A percentile compares a stretch with the other conserved stretches of the same genome.
Evolutionary conservation across 2,797 vertebrate genomes (phyloP).

Genomic region (Crypturellus tataupa): DNA sequence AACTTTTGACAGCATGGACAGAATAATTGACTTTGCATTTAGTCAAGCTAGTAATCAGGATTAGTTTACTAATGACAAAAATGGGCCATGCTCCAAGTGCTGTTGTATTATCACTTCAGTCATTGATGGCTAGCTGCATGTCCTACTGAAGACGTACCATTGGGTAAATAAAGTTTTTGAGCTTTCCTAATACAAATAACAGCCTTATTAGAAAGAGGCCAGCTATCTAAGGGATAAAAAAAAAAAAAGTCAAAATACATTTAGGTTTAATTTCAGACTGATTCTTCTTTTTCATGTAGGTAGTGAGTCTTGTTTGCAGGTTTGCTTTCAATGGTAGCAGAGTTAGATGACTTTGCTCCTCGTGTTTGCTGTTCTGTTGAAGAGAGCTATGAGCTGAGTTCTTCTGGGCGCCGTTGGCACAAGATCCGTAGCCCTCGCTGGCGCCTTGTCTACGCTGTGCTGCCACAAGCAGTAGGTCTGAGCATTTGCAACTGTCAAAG

Average conservation of each 20-base stretch:
- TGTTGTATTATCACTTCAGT: neutral
- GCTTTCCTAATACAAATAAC: neutral
- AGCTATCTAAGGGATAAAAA: neutral
- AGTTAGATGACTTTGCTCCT: neutral
- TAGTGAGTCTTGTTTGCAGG: neutral
- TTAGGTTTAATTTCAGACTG: neutral
- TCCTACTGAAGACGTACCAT: neutral
- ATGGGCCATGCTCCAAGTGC: neutral
- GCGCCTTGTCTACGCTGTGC: constrained; percentile 5
- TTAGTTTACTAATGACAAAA: neutral
- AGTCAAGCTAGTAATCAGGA: neutral
- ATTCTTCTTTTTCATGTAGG: neutral
- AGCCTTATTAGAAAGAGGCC: neutral
- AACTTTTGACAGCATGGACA: neutral
- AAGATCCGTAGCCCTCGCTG: constrained; percentile 6
- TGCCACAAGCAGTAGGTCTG: constrained; percentile 51
- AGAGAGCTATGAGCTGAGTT: constrained; percentile 8
- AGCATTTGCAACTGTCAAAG: constrained; percentile 42
- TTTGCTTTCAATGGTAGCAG: neutral
- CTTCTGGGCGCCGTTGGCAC: constrained; percentile 36
- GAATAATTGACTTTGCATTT: neutral
- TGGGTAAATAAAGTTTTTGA: neutral
- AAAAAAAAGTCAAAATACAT: neutral
- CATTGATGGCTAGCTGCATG: neutral
- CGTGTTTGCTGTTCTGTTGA: constrained; percentile 12